Conservation (phyloP, 2,888 invertebrate species). For the Clanis bilineata region DNA sequence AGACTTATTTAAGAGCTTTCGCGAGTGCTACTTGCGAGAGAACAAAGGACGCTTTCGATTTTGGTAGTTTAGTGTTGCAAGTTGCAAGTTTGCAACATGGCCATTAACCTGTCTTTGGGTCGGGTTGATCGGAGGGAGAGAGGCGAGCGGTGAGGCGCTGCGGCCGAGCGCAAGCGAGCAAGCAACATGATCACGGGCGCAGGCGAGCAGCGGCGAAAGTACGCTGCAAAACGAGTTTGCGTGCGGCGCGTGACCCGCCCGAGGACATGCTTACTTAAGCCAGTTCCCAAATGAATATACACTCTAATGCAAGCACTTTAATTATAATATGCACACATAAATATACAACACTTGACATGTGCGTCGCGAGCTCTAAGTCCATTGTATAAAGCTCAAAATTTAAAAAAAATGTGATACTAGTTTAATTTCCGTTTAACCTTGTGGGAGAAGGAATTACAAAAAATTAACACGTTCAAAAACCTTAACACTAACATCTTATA, state of each 20-base stretch:
- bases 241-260: conserved; percentile 75
- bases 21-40: conserved; percentile 13
- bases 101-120: conserved; percentile 34
- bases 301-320: conserved; percentile 36
- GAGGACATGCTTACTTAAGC: conserved; percentile 61
- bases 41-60: conserved; percentile 32
- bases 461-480: too few relatives aligned
- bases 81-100: conserved; percentile 27
- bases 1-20: conserved; percentile 3
- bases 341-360: background rate
- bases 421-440: background rate
- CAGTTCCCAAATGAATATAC: conserved; percentile 45
- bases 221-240: conserved; percentile 73
- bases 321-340: conserved; percentile 28
- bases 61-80: conserved; percentile 30
- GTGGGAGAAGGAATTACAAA: background rate
- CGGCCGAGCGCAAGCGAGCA: conserved; percentile 54
- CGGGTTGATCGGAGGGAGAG: conserved; percentile 39
- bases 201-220: conserved; percentile 75
- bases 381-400: conserved; percentile 2
- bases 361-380: background rate
- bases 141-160: conserved; percentile 27
- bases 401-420: background rate
- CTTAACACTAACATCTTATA: too few relatives aligned
- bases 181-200: conserved; percentile 60